Conservation (phyloP, 2,113 vertebrate genomes). For the Narcine bancroftii region DNA sequence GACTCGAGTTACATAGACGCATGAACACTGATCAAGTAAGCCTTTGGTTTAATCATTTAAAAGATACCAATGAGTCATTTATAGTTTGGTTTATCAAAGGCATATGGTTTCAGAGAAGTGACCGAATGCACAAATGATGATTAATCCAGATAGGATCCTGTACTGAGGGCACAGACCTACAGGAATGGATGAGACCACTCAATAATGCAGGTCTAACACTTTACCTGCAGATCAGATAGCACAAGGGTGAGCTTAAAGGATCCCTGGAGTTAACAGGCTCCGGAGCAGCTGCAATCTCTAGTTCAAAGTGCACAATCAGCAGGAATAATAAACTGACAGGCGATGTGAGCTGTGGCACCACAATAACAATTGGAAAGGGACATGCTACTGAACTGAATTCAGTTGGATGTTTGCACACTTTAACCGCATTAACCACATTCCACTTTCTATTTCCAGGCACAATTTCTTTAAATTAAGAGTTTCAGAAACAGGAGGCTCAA, state of each 20-base stretch:
- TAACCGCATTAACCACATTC: not conserved
- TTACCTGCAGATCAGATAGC: not conserved
- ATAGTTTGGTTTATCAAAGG: not conserved
- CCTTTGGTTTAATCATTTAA: constrained; percentile 7
- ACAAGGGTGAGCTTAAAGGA: not conserved
- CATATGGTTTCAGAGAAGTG: not conserved
- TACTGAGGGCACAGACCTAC: not conserved
- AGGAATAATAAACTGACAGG: not conserved
- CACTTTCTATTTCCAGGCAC: too few species aligned
- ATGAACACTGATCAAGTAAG: not conserved
- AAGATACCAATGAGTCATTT: not conserved
- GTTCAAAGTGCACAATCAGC: not conserved
- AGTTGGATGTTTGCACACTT: not conserved
- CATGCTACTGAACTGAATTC: not conserved
- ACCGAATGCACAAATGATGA: not conserved
- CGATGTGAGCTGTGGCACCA: not conserved
- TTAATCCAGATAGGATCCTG: too few species aligned
- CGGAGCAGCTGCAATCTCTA: not conserved
- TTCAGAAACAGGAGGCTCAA: not conserved
- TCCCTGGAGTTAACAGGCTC: not conserved
- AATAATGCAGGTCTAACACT: too few species aligned
- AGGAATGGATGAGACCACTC: not conserved
- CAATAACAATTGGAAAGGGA: not conserved
- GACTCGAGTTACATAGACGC: not conserved
- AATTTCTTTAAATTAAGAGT: not conserved